A percentile compares a stretch with the other conserved stretches of the same genome.
Conservation (phyloP, 2,888 invertebrate genomes). For the Strigamia maritima region DNA sequence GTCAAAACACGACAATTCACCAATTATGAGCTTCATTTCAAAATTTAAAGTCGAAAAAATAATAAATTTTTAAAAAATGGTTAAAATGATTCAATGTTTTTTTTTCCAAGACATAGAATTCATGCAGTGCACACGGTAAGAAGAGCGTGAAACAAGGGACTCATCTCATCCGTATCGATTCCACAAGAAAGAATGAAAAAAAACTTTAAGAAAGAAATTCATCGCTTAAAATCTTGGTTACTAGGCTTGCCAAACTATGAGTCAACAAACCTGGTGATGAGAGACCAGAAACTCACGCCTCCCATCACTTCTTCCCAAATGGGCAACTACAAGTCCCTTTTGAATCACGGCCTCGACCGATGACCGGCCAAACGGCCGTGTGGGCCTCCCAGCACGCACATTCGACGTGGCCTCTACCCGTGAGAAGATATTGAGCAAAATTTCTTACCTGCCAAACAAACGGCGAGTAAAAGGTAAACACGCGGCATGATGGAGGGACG, state of each 20-base stretch:
- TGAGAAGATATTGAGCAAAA: not conserved
- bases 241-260: too few relatives aligned
- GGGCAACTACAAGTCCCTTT: not conserved
- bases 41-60: not conserved
- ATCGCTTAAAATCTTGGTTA: not conserved
- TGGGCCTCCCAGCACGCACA: not conserved
- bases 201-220: not conserved
- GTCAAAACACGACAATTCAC: not conserved
- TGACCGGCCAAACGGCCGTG: not conserved
- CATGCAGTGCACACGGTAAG: not conserved
- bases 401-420: not conserved
- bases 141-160: conserved; percentile 1
- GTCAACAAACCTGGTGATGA: not conserved
- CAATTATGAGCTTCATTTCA: not conserved
- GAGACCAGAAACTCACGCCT: not conserved
- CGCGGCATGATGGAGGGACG: conserved; percentile 24
- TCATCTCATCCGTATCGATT: conserved; percentile 15
- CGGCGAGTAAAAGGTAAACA: not conserved
- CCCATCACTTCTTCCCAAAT: not conserved
- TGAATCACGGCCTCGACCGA: not conserved
- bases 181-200: not conserved
- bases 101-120: not conserved
- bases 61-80: too few relatives aligned
- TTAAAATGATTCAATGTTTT: not conserved
- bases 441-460: conserved; percentile 7